Evolutionary conservation across 2,797 vertebrate species (phyloP).

Genomic region (Philypnodon macrostomus): DNA sequence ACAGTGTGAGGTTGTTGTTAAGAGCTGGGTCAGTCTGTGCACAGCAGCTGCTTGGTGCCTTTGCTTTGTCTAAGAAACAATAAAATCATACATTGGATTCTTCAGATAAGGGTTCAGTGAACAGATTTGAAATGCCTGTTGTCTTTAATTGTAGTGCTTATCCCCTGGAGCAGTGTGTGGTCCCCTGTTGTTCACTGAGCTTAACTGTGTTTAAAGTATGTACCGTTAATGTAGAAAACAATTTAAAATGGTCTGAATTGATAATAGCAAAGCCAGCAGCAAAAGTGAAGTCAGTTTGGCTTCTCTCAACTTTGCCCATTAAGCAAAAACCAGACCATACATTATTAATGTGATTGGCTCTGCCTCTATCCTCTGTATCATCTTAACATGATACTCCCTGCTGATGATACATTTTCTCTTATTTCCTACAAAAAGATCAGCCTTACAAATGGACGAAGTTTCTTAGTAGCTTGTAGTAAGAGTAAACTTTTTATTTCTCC

Average conservation of each 20-base stretch:
- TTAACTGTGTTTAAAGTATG: slow-evolving; percentile 24
- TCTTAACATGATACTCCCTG: slow-evolving; percentile 43
- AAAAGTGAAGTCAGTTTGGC: slow-evolving; percentile 24
- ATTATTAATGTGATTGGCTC: slow-evolving; percentile 56
- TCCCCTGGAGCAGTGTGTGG: no score
- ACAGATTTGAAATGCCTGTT: slow-evolving; percentile 38
- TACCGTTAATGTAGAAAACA: no score
- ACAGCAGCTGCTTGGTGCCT: slow-evolving; percentile 38
- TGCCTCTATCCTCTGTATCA: slow-evolving; percentile 37
- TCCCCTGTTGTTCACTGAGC: no score
- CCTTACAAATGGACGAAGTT: slow-evolving; percentile 14
- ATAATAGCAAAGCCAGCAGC: neutral
- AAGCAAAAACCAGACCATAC: slow-evolving; percentile 41
- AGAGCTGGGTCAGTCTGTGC: slow-evolving; percentile 67
- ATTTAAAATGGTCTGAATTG: slow-evolving; percentile 30
- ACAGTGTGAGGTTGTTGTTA: slow-evolving; percentile 41
- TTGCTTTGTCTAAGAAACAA: slow-evolving; percentile 46
- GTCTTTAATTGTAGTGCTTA: slow-evolving; percentile 34
- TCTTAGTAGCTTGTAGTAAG: no score
- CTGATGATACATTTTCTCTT: slow-evolving; percentile 41
- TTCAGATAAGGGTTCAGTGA: slow-evolving; percentile 46
- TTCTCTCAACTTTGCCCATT: slow-evolving; percentile 39
- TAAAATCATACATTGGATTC: slow-evolving; percentile 50
- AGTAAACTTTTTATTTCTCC: slow-evolving; percentile 1
- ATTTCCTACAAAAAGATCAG: slow-evolving; percentile 41